Evolutionary conservation across 1,140 invertebrate species (phyloP), one percentile per base, ranked within the genome.

Genomic region (Eriosoma lanigerum): DNA sequence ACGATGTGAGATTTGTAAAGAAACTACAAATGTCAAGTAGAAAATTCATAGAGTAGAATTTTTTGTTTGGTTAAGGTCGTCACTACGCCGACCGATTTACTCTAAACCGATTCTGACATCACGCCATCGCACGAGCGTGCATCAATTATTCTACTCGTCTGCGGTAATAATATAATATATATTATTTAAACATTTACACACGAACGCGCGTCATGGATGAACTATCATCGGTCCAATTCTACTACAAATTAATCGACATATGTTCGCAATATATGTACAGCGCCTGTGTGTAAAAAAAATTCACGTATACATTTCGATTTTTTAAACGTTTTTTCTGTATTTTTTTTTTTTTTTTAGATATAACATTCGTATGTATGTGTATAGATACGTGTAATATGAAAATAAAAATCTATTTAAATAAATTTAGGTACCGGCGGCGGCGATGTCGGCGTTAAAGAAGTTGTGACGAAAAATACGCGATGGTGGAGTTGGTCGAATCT

Each of bases 401-500:
- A n/a, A 72, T 15, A 13, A 10, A 29, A 4, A 38, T 38, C 2
- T 44, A 19, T 29, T 50, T 29, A 38, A 38, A 38, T 38, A 38
- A n/a, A 52, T 72, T 46, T 48, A 72, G 68, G 68, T 50, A 52
- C 68, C 17, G 32, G 32, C 17, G 32, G 32, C 4, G n/a, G 48
- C 24, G 21, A 29, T 24, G 44, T 32, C n/a, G 81, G 70, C 17
- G 48, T 64, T 29, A 50, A 75, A 64, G 70, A 75, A 50, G 46
- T 48, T 19, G 64, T 32, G 21, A 29, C 50, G 15, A 80, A 78
- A 78, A 78, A 78, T n/a, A 26, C 75, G 38, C 60, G 83, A 26
- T 83, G 83, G 83, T 78, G 81, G 56, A 83, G 72, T 64, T 81
- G 83, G 56, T 83, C 82, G 81, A 76, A 81, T 3, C 82, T 81